Conservation (phyloP, 2,888 invertebrate genomes). For the Ectobius pallidus region DNA sequence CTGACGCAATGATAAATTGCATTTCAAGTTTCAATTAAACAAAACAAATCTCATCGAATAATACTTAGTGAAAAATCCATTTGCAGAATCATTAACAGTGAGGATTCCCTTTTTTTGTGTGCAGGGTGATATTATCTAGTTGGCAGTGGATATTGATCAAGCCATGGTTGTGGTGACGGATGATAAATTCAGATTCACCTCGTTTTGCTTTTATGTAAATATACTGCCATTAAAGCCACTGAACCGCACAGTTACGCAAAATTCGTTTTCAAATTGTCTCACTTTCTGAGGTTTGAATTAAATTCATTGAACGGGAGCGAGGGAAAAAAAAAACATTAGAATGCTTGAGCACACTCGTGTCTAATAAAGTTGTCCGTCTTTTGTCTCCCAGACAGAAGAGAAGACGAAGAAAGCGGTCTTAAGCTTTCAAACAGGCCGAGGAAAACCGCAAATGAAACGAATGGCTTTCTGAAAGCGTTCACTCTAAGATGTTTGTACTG, state of each 20-base stretch:
- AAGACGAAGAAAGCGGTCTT: too few species aligned
- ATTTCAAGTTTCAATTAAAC: not conserved
- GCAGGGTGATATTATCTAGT: not conserved
- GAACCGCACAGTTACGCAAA: not conserved
- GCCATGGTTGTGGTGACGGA: not conserved
- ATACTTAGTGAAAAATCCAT: not conserved
- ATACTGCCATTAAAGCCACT: not conserved
- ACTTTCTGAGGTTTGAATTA: conserved; percentile 10
- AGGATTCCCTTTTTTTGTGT: not conserved
- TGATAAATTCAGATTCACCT: not conserved
- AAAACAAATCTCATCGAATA: not conserved
- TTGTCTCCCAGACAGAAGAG: too few species aligned
- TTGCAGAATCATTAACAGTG: not conserved
- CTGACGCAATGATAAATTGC: not conserved
- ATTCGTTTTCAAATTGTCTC: not conserved
- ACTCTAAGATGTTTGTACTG: too few species aligned
- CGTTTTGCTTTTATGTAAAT: conserved; percentile 3
- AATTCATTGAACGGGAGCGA: too few species aligned
- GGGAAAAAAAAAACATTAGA: not conserved
- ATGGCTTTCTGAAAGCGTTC: too few species aligned
- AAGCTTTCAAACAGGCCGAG: too few species aligned
- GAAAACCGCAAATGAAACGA: too few species aligned
- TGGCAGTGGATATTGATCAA: not conserved
- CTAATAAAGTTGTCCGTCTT: conserved; percentile 4
- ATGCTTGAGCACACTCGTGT: not conserved